Conservation (phyloP, 1,140 invertebrate species). For the Drosophila lacteicornis region DNA sequence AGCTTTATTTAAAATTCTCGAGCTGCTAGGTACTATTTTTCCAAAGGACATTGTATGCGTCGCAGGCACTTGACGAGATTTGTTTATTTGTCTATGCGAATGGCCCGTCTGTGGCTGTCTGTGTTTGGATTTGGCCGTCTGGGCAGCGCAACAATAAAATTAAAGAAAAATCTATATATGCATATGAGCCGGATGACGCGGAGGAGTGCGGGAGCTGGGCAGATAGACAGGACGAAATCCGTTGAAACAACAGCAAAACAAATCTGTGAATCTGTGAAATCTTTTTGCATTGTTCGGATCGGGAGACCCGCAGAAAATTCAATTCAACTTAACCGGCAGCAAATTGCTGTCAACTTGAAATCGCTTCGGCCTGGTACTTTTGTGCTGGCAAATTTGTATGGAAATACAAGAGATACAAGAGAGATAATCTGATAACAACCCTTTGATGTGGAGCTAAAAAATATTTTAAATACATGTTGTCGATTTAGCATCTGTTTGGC, state of each 20-base stretch:
- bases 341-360: slow-evolving; percentile 43
- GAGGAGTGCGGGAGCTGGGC: slow-evolving; percentile 12
- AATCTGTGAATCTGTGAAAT: slow-evolving; percentile 57
- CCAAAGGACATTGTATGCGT: slow-evolving; percentile 11
- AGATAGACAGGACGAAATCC: slow-evolving; percentile 60
- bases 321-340: slow-evolving; percentile 41
- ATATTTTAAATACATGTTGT: neutral
- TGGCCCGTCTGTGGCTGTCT: slow-evolving; percentile 71
- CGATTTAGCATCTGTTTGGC: neutral
- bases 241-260: slow-evolving; percentile 62
- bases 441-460: slow-evolving; percentile 15
- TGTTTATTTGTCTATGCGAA: slow-evolving; percentile 81
- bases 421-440: slow-evolving; percentile 32
- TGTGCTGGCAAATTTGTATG: slow-evolving; percentile 23
- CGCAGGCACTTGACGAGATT: slow-evolving; percentile 76
- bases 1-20: too few relatives aligned
- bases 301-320: slow-evolving; percentile 53
- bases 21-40: neutral
- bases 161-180: slow-evolving; percentile 62
- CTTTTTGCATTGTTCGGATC: slow-evolving; percentile 49
- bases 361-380: slow-evolving; percentile 3
- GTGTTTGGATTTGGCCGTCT: slow-evolving; percentile 79
- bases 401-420: neutral
- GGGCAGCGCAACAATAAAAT: slow-evolving; percentile 57
- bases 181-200: slow-evolving; percentile 34